Evolutionary conservation across 2,888 invertebrate genomes (phyloP), one percentile per base, ranked within the genome.

Genomic region (Zelleria hepariella): DNA sequence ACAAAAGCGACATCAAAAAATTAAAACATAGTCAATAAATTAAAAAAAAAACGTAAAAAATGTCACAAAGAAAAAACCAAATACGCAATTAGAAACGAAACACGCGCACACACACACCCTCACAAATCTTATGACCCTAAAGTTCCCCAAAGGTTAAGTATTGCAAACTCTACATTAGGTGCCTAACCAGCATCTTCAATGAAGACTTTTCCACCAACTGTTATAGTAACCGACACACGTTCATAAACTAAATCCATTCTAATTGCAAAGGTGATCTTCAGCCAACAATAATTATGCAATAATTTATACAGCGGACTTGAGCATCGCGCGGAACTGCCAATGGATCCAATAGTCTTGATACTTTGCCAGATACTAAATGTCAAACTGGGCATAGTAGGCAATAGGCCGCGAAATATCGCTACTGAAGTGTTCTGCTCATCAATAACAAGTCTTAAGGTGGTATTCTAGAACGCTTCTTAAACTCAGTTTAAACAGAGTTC

Each of bases 321-420:
- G 55, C 55, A 20, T 27, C 21, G 55, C 32, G 24, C 55, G 32
- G 55, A 55, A 55, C 55, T 32, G 69, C 69, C 69, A 68, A 70
- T 70, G 64, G 59, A 64, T 27, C 62, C 70, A 65, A 70, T 70
- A 61, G 61, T 59, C 54, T 67, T 66, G 68, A 65, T n/a, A 1
- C 54, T 20, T 48, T 66, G 68, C 68, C 67, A 69, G 61, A 55
- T 54, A 58, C 57, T 42, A 58, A 64, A 68, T 63, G 61, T 60
- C 63, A 61, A 57, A 57, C 26, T 26, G 15, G 54, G 52, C 57
- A 53, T 52, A 57, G 25, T 18, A 27, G 48, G 61, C 59, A 61
- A 61, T 61, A 61, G 59, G 25, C 25, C 59, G 61, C 57, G 57
- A 61, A 61, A 61, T 61, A 59, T 58, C 59, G 59, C 55, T 26